Evolutionary conservation across 2,888 invertebrate species (phyloP), one percentile per base, ranked within the genome.

Genomic region (Mythimna impura): DNA sequence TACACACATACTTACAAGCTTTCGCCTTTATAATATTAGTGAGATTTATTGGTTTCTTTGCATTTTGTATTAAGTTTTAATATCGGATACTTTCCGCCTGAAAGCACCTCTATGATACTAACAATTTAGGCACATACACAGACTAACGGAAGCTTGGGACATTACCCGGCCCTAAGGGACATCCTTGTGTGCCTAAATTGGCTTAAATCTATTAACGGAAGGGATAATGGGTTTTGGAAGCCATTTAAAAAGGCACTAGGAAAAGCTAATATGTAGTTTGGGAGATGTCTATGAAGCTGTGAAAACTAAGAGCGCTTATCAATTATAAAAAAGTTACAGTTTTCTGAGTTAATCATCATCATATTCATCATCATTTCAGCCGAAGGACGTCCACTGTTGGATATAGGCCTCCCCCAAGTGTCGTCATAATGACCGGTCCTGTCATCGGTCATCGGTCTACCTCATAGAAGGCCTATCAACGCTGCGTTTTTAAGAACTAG

Each of bases 191-290:
- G 36, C 52, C 65, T 80, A 63, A 73, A 80, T n/a, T 61, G 78
- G 74, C 34, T 71, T 47, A 71, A 71, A 78, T 81, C 70, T 71
- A 71, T 78, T 82, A 74, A 66, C 61, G 66, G 82, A 82, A 68
- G 40, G 81, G 63, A 74, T 74, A 79, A 81, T 82, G 82, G 80
- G 22, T 57, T 55, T 61, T 58, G 79, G 74, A 82, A 71, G 65
- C 40, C 54, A 72, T 80, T 63, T 30, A 65, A 71, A 71, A 64
- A 55, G 66, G 64, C 14, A 66, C 62, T 43, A 55, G 58, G 66
- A 57, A 36, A 70, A 66, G 40, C 25, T 22, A 25, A 57, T 65
- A 47, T 47, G 47, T 47, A 43, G 58, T 70, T 70, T 17, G 5
- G 60, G 8, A 8, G 43, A 65, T 54, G 63, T 17, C 52, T 12